Evolutionary conservation across 1,140 invertebrate genomes (phyloP), one percentile per base, ranked within the genome.

Genomic region (Ectropis grisescens): DNA sequence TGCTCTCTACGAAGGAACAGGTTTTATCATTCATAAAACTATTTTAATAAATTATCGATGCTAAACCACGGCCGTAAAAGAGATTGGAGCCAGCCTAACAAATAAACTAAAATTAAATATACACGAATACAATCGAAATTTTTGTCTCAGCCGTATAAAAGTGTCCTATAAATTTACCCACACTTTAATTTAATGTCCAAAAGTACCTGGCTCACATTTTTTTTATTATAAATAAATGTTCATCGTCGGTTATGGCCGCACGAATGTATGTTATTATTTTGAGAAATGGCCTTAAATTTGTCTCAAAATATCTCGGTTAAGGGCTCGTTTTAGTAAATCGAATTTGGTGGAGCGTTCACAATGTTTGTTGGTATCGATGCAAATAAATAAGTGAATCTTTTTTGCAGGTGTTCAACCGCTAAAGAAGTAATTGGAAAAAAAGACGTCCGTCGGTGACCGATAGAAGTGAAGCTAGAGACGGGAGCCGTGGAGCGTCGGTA

Each of bases 61-160:
- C 74, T 70, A 69, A 75, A 74, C 58, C 60, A 56, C 44, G 28
- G 39, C 52, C 64, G 64, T 74, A 72, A 76, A 79, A 70, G 55
- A 64, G 60, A 65, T 72, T 67, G 61, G 64, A 64, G 45, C 47
- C 54, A 55, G 52, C 51, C 58, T 80, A 72, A 74, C 70, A 80
- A 75, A 80, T 75, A 80, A 75, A 80, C 64, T 69, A 75, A 80
- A 78, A 80, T 80, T 80, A 80, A 76, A 78, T 80, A 80, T 78
- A 80, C 75, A 80, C 64, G 62, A 65, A 56, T 47, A 78, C 72
- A 80, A 78, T 75, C 67, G 68, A 75, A 80, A 78, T 78, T 80
- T 80, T 80, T 80, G 75, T 80, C 75, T 80, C 72, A 80, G 70
- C 37, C 70, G 42, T 78, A 80, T 80, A 80, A 80, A 80, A 80